phyloP scores from a whole-genome alignment of 1,140 invertebrate genomes.

The Polyergus mexicanus region DNA sequence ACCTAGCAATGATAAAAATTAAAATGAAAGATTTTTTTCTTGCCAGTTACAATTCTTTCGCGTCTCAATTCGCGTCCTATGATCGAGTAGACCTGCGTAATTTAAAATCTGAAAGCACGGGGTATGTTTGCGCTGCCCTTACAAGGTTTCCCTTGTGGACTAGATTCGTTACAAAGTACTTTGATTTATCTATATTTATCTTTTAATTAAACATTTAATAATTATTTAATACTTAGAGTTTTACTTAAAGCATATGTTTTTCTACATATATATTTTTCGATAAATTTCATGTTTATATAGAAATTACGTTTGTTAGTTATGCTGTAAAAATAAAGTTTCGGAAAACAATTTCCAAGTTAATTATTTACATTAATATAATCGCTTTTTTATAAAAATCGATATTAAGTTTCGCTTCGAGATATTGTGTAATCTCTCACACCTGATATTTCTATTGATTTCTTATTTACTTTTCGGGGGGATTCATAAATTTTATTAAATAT shows the following conservation, averaged over 20 bases:
- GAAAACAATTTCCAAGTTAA: not conserved
- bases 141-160: conserved; percentile 56
- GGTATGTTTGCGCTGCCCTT: conserved; percentile 53
- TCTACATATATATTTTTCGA: not conserved
- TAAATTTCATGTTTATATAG: not conserved
- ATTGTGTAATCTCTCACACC: not conserved
- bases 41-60: not conserved
- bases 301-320: not conserved
- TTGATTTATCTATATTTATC: not conserved
- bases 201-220: not conserved
- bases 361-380: not conserved
- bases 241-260: not conserved
- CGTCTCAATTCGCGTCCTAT: not conserved
- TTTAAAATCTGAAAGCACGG: not conserved
- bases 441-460: not conserved
- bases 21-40: not conserved
- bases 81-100: not conserved
- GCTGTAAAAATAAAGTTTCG: not conserved
- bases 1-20: not conserved
- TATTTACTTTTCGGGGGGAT: not conserved
- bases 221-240: not conserved
- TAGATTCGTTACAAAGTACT: conserved; percentile 70
- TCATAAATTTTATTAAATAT: not conserved
- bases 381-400: not conserved
- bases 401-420: not conserved